A percentile compares a stretch with the other conserved stretches of the same genome.
Evolutionary conservation across 2,113 vertebrate species (phyloP).

Genomic region (Nettapus auritus): DNA sequence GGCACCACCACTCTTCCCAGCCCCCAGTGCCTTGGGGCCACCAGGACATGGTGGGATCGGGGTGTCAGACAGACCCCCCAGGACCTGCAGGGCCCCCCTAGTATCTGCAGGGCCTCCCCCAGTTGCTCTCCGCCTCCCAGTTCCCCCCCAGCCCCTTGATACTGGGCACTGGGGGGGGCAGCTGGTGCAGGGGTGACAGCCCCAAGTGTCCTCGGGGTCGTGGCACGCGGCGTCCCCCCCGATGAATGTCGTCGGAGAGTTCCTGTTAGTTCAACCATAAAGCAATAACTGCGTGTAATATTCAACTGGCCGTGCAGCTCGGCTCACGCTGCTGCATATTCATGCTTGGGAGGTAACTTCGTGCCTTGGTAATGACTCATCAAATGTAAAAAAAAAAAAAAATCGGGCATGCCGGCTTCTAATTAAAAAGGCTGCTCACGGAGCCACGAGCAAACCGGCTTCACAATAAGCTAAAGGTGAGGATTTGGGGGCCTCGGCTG

Average conservation of each 20-base stretch:
- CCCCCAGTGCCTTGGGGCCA: no score
- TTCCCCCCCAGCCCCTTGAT: no score
- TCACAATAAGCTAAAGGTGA: neutral
- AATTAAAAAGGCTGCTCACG: slow-evolving; percentile 43
- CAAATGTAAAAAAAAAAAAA: slow-evolving; percentile 35
- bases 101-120: no score
- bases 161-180: no score
- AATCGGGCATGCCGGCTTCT: slow-evolving; percentile 63
- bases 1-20: no score
- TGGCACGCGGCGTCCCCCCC: neutral
- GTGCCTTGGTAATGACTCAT: slow-evolving; percentile 70
- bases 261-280: slow-evolving; percentile 40
- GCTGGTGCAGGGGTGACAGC: no score
- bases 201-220: neutral
- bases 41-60: no score
- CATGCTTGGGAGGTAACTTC: slow-evolving; percentile 71
- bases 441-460: neutral
- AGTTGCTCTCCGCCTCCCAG: no score
- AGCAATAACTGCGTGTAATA: slow-evolving; percentile 47
- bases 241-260: neutral
- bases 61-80: no score
- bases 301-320: slow-evolving; percentile 36
- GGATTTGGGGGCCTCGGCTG: neutral
- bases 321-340: slow-evolving; percentile 66
- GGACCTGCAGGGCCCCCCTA: no score